Evolutionary conservation across 1,140 invertebrate genomes (phyloP).

Genomic region (Cyclargus thomasi): DNA sequence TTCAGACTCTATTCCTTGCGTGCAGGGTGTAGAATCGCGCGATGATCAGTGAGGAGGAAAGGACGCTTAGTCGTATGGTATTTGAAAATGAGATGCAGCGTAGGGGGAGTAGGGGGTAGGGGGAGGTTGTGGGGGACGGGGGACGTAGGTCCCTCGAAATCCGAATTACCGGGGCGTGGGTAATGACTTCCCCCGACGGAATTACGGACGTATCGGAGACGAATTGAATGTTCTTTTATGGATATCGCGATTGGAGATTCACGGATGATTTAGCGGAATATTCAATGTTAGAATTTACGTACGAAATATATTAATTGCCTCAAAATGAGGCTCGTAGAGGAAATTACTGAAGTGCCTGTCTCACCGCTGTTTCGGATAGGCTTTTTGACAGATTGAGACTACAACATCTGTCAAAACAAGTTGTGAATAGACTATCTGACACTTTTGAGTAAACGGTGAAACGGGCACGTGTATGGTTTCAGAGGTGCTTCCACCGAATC

Average conservation of each 20-base stretch:
- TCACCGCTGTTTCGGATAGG: too few species aligned
- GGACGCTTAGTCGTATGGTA: constrained; percentile 50
- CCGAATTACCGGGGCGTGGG: constrained; percentile 72
- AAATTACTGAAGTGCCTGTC: too few species aligned
- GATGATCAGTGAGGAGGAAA: constrained; percentile 35
- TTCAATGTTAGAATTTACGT: too few species aligned
- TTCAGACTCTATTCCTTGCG: constrained; percentile 35
- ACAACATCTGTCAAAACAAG: too few species aligned
- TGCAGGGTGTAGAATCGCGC: constrained; percentile 48
- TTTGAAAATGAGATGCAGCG: constrained; percentile 74
- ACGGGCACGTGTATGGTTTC: too few species aligned
- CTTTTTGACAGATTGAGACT: too few species aligned
- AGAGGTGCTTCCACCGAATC: too few species aligned
- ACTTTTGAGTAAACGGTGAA: too few species aligned
- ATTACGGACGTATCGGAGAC: constrained; percentile 65
- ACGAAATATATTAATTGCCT: background rate
- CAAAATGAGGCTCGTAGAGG: too few species aligned
- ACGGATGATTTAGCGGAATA: background rate
- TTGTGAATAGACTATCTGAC: too few species aligned
- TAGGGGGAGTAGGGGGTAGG: constrained; percentile 21
- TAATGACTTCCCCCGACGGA: constrained; percentile 73
- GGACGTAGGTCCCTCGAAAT: constrained; percentile 56
- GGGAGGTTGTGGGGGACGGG: constrained; percentile 25
- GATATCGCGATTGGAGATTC: constrained; percentile 21
- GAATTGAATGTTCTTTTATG: constrained; percentile 62